Conservation (phyloP, 2,113 vertebrate species). For the Elephas maximus region DNA sequence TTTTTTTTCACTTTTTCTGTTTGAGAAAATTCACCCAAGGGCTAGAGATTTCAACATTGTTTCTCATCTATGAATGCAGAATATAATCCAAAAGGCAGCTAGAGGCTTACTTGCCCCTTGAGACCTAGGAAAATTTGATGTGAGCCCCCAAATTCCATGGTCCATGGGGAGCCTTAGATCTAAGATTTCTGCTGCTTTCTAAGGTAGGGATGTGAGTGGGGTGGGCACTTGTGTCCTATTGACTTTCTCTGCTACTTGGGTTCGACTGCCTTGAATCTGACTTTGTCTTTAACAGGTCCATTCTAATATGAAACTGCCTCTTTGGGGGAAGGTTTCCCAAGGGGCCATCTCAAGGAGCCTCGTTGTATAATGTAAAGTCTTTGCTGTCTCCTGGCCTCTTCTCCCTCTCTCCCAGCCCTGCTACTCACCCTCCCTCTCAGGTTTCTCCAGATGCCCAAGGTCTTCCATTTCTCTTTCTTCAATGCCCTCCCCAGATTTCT, state of each 20-base stretch:
- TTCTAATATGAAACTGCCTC: not conserved
- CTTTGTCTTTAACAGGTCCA: not conserved
- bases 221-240: not conserved
- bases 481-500: not conserved
- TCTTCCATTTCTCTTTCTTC: not conserved
- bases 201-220: not conserved
- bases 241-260: not conserved
- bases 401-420: not conserved
- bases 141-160: not conserved
- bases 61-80: conserved; percentile 56
- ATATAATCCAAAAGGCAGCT: not conserved
- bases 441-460: not conserved
- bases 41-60: conserved; percentile 70
- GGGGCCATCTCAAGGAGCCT: not conserved
- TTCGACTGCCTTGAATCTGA: not conserved
- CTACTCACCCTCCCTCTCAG: not conserved
- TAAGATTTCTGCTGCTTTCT: not conserved
- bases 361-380: not conserved
- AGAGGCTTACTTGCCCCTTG: not conserved
- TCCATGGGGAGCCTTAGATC: not conserved
- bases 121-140: not conserved
- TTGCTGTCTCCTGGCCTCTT: not conserved
- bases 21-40: conserved; percentile 73
- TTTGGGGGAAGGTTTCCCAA: not conserved
- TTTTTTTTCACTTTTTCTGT: conserved; percentile 57